A percentile compares a stretch with the other conserved stretches of the same genome.
Conservation (phyloP, 2,797 vertebrate genomes). For the Bovichtus diacanthus region DNA sequence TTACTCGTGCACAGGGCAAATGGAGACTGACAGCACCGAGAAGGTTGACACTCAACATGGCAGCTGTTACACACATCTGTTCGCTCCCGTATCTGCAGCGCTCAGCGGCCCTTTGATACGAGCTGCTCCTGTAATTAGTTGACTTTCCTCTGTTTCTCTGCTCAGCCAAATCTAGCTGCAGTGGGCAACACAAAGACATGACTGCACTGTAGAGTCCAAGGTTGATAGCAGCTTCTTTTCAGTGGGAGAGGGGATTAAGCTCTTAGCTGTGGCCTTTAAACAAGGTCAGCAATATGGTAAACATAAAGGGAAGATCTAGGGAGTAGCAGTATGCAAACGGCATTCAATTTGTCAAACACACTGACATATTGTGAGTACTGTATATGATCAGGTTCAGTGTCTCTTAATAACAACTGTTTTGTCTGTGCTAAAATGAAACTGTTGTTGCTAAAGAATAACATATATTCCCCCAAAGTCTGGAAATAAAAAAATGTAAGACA, state of each 20-base stretch:
- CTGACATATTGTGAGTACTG: neutral
- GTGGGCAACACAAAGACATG: conserved; percentile 44
- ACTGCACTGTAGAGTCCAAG: conserved; percentile 1
- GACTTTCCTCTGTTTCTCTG: conserved; percentile 57
- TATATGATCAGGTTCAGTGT: neutral
- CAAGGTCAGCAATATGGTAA: conserved; percentile 41
- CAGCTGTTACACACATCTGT: conserved; percentile 84
- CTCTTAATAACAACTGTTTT: conserved; percentile 9
- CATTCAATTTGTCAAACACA: neutral
- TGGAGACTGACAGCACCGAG: conserved; percentile 74
- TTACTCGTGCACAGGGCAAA: conserved; percentile 74
- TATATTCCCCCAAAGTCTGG: neutral
- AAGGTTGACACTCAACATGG: conserved; percentile 75
- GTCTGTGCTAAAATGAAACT: conserved; percentile 4
- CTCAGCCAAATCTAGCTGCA: conserved; percentile 44
- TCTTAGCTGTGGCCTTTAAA: conserved; percentile 39
- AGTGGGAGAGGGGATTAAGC: conserved; percentile 12
- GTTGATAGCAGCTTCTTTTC: conserved; percentile 35
- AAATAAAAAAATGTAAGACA: conserved; percentile 8
- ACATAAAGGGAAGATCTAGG: conserved; percentile 20
- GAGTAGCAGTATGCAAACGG: neutral
- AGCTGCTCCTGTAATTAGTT: conserved; percentile 67
- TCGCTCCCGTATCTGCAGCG: conserved; percentile 57
- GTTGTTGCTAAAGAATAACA: neutral
- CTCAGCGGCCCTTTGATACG: conserved; percentile 71